Evolutionary conservation across 1,140 invertebrate species (phyloP).

Genomic region (Telenomus remus): DNA sequence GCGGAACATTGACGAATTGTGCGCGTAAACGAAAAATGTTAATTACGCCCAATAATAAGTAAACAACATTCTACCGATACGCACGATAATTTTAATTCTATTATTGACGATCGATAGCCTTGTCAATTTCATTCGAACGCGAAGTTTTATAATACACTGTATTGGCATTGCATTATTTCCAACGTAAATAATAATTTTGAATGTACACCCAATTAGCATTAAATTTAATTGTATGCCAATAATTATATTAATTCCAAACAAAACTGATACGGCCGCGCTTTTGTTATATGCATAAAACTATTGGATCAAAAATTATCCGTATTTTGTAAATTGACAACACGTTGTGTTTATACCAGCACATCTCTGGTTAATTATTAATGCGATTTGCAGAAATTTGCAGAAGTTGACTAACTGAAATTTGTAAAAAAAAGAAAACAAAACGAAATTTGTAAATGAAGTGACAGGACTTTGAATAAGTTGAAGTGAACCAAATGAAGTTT

Average conservation of each 20-base stretch:
- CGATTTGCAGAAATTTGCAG: neutral
- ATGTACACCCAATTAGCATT: constrained; percentile 39
- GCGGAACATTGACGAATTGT: constrained; percentile 30
- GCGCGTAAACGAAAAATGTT: constrained; percentile 19
- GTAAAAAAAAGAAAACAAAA: too few species aligned
- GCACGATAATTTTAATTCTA: constrained; percentile 47
- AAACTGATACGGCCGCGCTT: neutral
- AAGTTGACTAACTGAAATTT: constrained; percentile 14
- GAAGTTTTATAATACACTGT: constrained; percentile 54
- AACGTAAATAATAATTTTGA: constrained; percentile 48
- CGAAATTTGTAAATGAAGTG: too few species aligned
- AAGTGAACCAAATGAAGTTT: too few species aligned
- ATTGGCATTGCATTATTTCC: constrained; percentile 53
- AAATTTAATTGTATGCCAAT: constrained; percentile 52
- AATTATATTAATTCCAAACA: constrained; percentile 40
- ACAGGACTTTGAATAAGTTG: too few species aligned
- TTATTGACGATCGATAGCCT: constrained; percentile 49
- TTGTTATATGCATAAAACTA: constrained; percentile 10
- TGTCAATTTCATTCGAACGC: constrained; percentile 43
- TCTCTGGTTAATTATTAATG: too few species aligned
- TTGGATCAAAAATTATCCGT: constrained; percentile 2
- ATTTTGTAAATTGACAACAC: neutral
- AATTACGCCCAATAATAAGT: constrained; percentile 42
- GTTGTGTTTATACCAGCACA: too few species aligned
- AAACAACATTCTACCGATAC: constrained; percentile 35